Base-by-base conservation (phyloP, 1,140 invertebrate genomes). In the Rhagoletis zephyria region DNA sequence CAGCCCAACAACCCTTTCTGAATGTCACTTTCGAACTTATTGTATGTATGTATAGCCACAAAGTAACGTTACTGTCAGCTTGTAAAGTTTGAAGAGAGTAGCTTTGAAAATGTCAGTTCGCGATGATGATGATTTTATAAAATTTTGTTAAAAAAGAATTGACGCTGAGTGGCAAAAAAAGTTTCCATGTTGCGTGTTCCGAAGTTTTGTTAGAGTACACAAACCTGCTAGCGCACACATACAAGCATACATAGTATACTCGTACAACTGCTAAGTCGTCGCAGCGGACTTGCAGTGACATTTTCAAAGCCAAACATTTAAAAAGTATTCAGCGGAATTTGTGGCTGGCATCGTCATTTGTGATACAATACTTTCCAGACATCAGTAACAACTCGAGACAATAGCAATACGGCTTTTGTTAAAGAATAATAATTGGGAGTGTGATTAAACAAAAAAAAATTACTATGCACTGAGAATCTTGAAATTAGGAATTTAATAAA, bases 101-200 rank as follows among this genome's bases (percentile, higher is more conserved):
- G 65, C 65, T 67, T 42, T 67, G 30, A 10, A 19, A 67, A 67
- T 67, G 65, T 40, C 65, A 67, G 65, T 12, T 30, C 3, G 40
- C 65, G 40, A 77, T 77, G 70, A 77, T 30, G 70, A 77, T 77
- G 70, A 77, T 45, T 48, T 77, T n/a, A 45, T 48, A 48, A 45
- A 77, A 77, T 48, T 77, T 77, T 77, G 70, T 77, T 51, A 48
- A 48, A 77, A 77, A 45, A 45, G 70, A 77, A 77, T 77, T 77
- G 45, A 77, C 45, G 40, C n/a, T 51, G 70, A 77, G 70, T 77
- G 70, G 14, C 45, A 77, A 48, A 77, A 77, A 77, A 77, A 77
- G 70, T 77, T 77, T 48, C 42, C 0, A 48, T 77, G 70, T 77
- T n/a, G 14, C 6, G 45, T 77, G 70, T 77, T 14, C 4, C 70